A percentile compares a stretch with the other conserved stretches of the same genome.
phyloP scores from a whole-genome alignment of 1,140 invertebrate genomes.

The Batillaria attramentaria region DNA sequence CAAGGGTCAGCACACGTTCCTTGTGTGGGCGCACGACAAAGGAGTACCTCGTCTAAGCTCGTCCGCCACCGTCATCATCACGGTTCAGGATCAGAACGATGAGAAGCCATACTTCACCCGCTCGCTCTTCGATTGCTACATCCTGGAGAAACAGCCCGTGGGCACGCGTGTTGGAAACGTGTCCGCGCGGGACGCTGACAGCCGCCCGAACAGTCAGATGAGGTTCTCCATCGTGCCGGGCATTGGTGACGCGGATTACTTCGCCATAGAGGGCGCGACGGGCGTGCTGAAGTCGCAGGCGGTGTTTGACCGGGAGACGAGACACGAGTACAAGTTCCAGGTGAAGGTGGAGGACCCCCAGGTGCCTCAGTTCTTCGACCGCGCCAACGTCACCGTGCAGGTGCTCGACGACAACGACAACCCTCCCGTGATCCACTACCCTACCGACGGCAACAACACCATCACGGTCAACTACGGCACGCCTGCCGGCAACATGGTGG shows the following conservation, averaged over 20 bases:
- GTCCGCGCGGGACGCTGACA: slow-evolving; percentile 38
- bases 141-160: slow-evolving; percentile 42
- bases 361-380: slow-evolving; percentile 34
- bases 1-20: slow-evolving; percentile 48
- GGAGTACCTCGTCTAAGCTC: slow-evolving; percentile 41
- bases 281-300: slow-evolving; percentile 41
- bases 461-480: slow-evolving; percentile 47
- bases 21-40: slow-evolving; percentile 54
- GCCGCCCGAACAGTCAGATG: slow-evolving; percentile 20
- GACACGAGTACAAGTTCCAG: slow-evolving; percentile 40
- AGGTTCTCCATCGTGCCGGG: slow-evolving; percentile 27
- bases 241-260: slow-evolving; percentile 21
- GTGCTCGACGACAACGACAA: slow-evolving; percentile 69
- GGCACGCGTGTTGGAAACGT: slow-evolving; percentile 41
- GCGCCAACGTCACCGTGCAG: slow-evolving; percentile 56
- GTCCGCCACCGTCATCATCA: slow-evolving; percentile 32
- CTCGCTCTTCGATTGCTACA: slow-evolving; percentile 25
- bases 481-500: slow-evolving; percentile 42
- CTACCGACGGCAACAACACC: slow-evolving; percentile 55
- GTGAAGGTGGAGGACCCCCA: slow-evolving; percentile 51
- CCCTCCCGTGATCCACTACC: slow-evolving; percentile 59
- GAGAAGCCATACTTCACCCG: slow-evolving; percentile 39
- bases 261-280: slow-evolving; percentile 44
- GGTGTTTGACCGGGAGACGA: slow-evolving; percentile 51
- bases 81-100: slow-evolving; percentile 46